phyloP scores from a whole-genome alignment of 2,113 vertebrate genomes.

The Microtus ochrogaster region DNA sequence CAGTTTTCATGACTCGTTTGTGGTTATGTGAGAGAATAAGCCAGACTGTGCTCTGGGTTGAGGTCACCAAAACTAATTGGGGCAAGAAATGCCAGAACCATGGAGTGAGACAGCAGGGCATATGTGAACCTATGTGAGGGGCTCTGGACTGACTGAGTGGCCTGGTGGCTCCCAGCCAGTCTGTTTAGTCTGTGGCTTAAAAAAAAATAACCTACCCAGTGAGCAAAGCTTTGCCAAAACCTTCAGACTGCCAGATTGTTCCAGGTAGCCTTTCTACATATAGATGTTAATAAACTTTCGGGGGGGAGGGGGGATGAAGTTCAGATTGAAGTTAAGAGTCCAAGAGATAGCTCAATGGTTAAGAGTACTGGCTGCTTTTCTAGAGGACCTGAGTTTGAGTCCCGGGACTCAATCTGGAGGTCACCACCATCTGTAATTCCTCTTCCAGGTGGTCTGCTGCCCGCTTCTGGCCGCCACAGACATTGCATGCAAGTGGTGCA shows the following conservation, averaged over 20 bases:
- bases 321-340: background rate
- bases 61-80: background rate
- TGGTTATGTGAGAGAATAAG: fast-evolving
- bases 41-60: background rate
- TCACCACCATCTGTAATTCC: background rate
- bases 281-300: background rate
- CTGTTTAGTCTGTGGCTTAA: background rate
- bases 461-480: background rate
- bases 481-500: background rate
- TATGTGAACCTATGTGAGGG: fast-evolving
- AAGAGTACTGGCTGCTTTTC: background rate
- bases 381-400: background rate
- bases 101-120: background rate
- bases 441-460: background rate
- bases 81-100: background rate
- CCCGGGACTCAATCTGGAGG: background rate
- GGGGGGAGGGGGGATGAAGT: background rate
- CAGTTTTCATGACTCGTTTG: background rate
- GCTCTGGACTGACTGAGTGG: background rate
- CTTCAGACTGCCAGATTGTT: background rate
- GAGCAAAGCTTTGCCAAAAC: background rate
- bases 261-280: background rate
- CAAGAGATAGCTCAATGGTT: background rate
- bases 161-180: background rate
- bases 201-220: background rate